Evolutionary conservation across 2,113 vertebrate species (phyloP).

Genomic region (Tetrax tetrax): DNA sequence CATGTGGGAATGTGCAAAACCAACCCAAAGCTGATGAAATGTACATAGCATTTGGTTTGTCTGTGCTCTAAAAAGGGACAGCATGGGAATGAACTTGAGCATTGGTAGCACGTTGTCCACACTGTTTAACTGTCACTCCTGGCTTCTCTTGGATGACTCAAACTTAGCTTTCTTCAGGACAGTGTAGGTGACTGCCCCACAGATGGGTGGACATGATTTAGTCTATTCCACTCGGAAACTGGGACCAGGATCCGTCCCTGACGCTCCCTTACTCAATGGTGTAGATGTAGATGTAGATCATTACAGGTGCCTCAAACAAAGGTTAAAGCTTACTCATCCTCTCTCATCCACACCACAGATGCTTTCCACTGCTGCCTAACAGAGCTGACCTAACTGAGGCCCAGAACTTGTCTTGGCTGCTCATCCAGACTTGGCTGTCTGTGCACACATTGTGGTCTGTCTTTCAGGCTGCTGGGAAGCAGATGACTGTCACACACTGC

Average conservation of each 20-base stretch:
- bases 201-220: background rate
- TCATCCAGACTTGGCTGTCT: background rate
- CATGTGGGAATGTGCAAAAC: background rate
- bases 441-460: background rate
- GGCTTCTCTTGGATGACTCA: background rate
- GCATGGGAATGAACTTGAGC: background rate
- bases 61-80: background rate
- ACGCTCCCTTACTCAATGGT: background rate
- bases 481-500: background rate
- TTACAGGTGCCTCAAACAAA: background rate
- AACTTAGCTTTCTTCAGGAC: background rate
- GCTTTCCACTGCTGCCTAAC: background rate
- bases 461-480: background rate
- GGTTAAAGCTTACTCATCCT: background rate
- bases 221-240: background rate
- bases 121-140: background rate
- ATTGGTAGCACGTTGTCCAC: background rate
- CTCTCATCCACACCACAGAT: background rate
- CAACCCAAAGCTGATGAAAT: background rate
- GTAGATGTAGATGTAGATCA: background rate
- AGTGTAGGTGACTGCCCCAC: background rate
- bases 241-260: background rate
- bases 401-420: background rate
- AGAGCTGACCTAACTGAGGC: background rate
- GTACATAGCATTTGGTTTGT: background rate